Base-by-base conservation (phyloP, 2,888 invertebrate species). In the Pyrochroa serraticornis region DNA sequence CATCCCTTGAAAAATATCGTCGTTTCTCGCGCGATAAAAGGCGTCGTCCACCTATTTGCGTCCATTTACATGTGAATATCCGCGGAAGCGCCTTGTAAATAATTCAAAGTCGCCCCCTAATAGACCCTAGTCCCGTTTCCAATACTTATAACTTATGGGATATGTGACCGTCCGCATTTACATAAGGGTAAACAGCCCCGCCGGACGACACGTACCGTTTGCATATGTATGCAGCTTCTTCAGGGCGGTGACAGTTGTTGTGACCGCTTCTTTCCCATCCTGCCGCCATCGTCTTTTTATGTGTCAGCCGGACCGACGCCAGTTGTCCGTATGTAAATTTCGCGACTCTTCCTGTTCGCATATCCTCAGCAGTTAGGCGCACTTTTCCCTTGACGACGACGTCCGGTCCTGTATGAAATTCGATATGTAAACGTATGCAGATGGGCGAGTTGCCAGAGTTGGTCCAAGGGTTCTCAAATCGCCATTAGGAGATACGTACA, bases 61-160 rank as follows among this genome's bases (percentile, higher is more conserved):
- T 62, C 68, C 68, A 75, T 77, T 75, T 76, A 67, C 72, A 73
- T 75, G 66, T 63, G 68, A 74, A 77, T 77, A 71, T 73, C 68
- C 62, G 55, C 70, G 76, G 74, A 76, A 76, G 69, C 70, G 72
- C 75, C 77, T 75, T 76, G 77, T 78, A 78, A 78, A 78, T 78
- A 77, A 78, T 77, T 78, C 78, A 77, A 69, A 75, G 72, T 73
- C 73, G 74, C 75, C 77, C 75, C 72, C 76, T 73, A 72, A 72
- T 74, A 70, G 72, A 71, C 66, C 65, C 68, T 59, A 64, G 66
- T 65, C 65, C 58, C 64, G 64, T 69, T 64, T 66, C 71, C 70
- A 69, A 72, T 72, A 71, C 70, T 71, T 71, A 70, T 69, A 69
- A 71, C 62, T 71, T 70, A 69, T 71, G 66, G 64, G 57, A 66